These are phyloP conservation scores for Phytoseiulus persimilis DNA, from an alignment of 2,888 invertebrate species.

Conservation along the genomic window DNA sequence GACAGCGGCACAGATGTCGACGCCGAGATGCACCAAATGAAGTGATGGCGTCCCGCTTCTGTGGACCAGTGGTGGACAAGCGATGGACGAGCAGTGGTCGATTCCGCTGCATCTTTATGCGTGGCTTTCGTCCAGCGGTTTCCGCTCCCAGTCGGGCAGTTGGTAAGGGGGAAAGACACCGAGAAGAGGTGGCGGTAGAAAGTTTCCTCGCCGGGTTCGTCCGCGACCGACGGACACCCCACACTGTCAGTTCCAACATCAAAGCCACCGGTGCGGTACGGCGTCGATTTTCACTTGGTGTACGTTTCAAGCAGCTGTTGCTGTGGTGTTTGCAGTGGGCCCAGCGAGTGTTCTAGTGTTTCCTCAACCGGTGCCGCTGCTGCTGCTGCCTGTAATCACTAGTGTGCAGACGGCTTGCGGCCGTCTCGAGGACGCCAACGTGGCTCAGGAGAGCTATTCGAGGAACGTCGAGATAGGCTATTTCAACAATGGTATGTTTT, in stretches of 20 bases:
- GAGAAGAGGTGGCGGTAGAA: not conserved
- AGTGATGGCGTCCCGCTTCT: not conserved
- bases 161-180: not conserved
- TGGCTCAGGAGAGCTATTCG: conserved; percentile 21
- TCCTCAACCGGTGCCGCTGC: not conserved
- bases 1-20: not conserved
- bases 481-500: conserved; percentile 27
- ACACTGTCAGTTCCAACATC: not conserved
- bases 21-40: not conserved
- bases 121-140: not conserved
- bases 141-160: not conserved
- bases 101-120: not conserved
- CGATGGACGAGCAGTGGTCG: not conserved
- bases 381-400: not conserved
- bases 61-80: not conserved
- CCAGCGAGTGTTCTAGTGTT: not conserved
- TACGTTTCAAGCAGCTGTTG: not conserved
- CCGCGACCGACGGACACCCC: not conserved
- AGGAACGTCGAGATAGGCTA: conserved; percentile 25
- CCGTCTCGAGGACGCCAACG: not conserved
- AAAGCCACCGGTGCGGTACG: not conserved
- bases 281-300: not conserved
- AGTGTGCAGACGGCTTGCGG: not conserved
- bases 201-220: not conserved
- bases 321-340: not conserved